Conservation (phyloP, 1,140 invertebrate species). For the Lanistes nyassanus region DNA sequence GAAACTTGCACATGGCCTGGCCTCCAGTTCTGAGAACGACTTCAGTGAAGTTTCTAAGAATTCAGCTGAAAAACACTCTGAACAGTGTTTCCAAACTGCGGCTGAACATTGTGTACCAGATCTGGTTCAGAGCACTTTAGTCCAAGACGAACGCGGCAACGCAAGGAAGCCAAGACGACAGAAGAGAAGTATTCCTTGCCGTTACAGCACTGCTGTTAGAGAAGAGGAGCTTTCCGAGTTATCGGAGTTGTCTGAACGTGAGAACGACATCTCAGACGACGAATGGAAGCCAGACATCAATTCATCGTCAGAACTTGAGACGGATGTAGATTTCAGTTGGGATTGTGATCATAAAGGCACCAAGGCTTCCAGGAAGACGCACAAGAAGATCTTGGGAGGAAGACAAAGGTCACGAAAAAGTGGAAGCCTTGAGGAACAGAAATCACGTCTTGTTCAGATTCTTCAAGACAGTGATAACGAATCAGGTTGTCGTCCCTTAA, state of each 20-base stretch:
- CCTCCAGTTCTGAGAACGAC: too few relatives aligned
- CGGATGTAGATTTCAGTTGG: not conserved
- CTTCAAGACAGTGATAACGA: not conserved
- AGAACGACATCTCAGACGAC: constrained; percentile 2
- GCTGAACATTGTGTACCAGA: too few relatives aligned
- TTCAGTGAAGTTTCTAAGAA: too few relatives aligned
- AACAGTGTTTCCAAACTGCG: too few relatives aligned
- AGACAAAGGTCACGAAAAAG: not conserved
- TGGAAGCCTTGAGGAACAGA: not conserved
- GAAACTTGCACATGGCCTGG: too few relatives aligned
- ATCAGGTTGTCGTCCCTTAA: too few relatives aligned
- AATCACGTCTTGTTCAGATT: not conserved
- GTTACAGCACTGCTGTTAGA: too few relatives aligned
- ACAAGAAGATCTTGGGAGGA: not conserved
- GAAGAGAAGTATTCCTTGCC: too few relatives aligned
- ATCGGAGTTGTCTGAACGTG: constrained; percentile 3
- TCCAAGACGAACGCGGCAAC: too few relatives aligned
- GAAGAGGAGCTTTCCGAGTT: constrained; percentile 1
- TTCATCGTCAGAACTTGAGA: not conserved
- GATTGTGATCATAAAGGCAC: not conserved
- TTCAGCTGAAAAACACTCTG: too few relatives aligned
- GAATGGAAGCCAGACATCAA: constrained; percentile 15
- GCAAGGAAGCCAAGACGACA: too few relatives aligned
- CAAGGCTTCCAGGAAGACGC: not conserved
- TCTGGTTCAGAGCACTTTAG: too few relatives aligned